Percentiles rank a stretch among this genome's conserved stretches.
These are phyloP conservation scores for Orchesellides sinensis DNA, from an alignment of 2,888 invertebrate genomes.

Conservation along the genomic window DNA sequence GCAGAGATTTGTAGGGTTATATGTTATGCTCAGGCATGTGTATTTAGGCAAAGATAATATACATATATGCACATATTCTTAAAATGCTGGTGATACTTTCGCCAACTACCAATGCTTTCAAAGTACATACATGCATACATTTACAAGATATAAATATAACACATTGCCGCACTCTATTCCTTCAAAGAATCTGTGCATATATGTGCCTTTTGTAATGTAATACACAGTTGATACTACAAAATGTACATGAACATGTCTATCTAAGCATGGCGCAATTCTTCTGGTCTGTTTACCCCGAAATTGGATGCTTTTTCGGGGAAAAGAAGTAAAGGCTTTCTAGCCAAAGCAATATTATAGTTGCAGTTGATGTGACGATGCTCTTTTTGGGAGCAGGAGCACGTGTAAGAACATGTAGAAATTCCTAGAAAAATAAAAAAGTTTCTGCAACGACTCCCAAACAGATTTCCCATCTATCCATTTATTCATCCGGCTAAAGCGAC, in stretches of 20 bases:
- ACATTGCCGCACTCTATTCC: no score
- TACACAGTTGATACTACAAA: no score
- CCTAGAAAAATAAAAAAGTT: not conserved
- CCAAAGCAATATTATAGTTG: not conserved
- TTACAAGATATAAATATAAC: no score
- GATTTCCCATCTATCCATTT: constrained; percentile 16
- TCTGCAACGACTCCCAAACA: constrained; percentile 5
- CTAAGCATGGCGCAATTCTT: constrained; percentile 60
- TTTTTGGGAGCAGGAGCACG: constrained; percentile 14
- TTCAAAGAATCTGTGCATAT: no score
- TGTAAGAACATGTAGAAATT: constrained; percentile 6
- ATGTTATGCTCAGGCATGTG: no score
- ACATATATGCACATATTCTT: no score
- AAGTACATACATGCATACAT: no score
- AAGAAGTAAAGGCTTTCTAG: not conserved
- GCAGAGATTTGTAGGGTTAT: no score
- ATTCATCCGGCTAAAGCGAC: constrained; percentile 23
- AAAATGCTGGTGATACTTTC: no score
- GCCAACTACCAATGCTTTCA: no score
- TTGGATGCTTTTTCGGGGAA: constrained; percentile 46
- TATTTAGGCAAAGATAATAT: no score
- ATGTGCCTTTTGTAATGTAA: no score
- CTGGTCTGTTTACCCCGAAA: constrained; percentile 55
- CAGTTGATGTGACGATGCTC: constrained; percentile 5
- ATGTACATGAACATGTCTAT: constrained; percentile 36